Percentiles rank a stretch among this genome's conserved stretches.
Conservation (phyloP, 2,797 vertebrate genomes). For the Aplochiton taeniatus region DNA sequence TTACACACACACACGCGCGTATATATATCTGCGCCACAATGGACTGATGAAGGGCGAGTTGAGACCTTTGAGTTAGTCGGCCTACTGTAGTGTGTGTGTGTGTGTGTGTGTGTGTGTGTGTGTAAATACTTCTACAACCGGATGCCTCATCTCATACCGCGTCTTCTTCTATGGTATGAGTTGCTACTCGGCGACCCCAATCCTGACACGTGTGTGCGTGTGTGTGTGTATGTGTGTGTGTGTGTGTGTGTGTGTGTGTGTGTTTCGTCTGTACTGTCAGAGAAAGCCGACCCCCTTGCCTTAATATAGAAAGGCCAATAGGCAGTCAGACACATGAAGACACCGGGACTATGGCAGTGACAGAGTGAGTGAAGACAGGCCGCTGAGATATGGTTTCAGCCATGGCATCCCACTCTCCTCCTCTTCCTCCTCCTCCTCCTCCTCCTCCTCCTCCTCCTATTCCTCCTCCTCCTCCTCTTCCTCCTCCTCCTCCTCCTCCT, state of each 20-base stretch:
- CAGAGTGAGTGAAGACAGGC: constrained; percentile 58
- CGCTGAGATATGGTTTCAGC: constrained; percentile 61
- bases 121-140: no score
- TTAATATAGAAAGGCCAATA: constrained; percentile 73
- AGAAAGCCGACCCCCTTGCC: constrained; percentile 23
- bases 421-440: background rate
- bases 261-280: background rate
- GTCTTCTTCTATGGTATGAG: background rate
- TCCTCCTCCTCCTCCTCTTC: background rate
- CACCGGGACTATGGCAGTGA: constrained; percentile 42
- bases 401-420: constrained; percentile 31
- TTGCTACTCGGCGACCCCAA: background rate
- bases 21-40: no score
- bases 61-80: no score
- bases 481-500: background rate
- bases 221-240: no score
- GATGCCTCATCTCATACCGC: no score
- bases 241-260: no score
- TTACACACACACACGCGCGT: no score
- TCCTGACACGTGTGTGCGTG: no score
- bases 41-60: no score
- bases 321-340: constrained; percentile 53
- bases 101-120: no score
- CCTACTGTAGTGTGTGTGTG: no score
- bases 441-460: constrained; percentile 1